These are phyloP conservation scores for Phymatocera aterrima DNA, from an alignment of 2,888 invertebrate genomes.

Conservation along the genomic window DNA sequence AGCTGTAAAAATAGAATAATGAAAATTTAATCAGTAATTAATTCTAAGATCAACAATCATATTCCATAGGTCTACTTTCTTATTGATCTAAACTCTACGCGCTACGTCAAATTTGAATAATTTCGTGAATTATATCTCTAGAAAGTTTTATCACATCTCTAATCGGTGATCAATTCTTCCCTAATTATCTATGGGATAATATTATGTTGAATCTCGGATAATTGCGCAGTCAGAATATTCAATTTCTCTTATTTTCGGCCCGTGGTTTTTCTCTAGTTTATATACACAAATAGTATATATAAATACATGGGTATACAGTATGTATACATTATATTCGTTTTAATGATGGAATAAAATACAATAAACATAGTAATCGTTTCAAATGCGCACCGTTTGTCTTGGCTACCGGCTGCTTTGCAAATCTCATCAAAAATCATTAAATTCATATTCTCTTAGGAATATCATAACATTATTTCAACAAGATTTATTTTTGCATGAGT, in stretches of 20 bases:
- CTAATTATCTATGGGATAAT: slow-evolving; percentile 4
- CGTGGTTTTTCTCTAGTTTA: not conserved
- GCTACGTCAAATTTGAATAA: slow-evolving; percentile 7
- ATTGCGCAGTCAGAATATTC: not conserved
- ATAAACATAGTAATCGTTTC: slow-evolving; percentile 18
- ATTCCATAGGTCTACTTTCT: not conserved
- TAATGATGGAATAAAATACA: slow-evolving; percentile 24
- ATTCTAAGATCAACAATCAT: slow-evolving; percentile 8
- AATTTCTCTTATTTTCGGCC: not conserved
- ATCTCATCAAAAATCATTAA: not conserved
- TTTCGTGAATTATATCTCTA: not conserved
- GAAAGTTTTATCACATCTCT: slow-evolving; percentile 20
- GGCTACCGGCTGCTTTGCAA: not conserved
- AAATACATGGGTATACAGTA: slow-evolving; percentile 30
- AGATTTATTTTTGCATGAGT: not conserved
- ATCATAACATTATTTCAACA: not conserved
- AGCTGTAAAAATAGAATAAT: slow-evolving; percentile 26
- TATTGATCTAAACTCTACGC: not conserved
- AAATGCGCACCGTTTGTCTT: not conserved
- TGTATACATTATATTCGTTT: slow-evolving; percentile 19
- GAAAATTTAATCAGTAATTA: not conserved
- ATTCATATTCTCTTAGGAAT: not conserved
- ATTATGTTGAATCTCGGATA: not conserved
- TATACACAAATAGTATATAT: slow-evolving; percentile 26
- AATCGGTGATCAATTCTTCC: slow-evolving; percentile 16